These are phyloP conservation scores for Ceramica pisi DNA, from an alignment of 2,888 invertebrate genomes.

Conservation along the genomic window DNA sequence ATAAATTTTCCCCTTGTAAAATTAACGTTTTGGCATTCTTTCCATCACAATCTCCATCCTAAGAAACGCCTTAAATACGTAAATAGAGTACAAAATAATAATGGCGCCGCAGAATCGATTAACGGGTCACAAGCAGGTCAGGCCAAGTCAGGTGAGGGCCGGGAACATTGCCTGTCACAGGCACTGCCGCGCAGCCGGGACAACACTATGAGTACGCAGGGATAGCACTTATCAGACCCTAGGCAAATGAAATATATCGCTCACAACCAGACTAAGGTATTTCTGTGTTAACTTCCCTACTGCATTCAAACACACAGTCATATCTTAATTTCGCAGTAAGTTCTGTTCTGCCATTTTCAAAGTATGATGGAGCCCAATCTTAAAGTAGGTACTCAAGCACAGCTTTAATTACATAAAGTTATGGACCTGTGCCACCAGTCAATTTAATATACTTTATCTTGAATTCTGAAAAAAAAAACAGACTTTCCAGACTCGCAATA, in stretches of 20 bases:
- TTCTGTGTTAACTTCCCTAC: no score
- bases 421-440: no score
- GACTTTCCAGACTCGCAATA: not conserved
- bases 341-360: no score
- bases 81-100: slow-evolving; percentile 25
- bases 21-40: no score
- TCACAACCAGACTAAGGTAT: no score
- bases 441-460: no score
- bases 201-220: slow-evolving; percentile 35
- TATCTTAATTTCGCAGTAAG: no score
- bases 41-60: not conserved
- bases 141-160: slow-evolving; percentile 66
- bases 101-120: slow-evolving; percentile 58
- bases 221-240: slow-evolving; percentile 3
- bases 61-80: not conserved
- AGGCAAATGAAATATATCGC: no score
- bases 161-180: slow-evolving; percentile 67
- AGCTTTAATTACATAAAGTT: no score
- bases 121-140: slow-evolving; percentile 62
- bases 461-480: not conserved
- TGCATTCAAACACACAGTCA: no score
- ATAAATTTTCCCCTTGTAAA: not conserved
- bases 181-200: slow-evolving; percentile 60
- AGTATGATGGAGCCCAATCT: no score
- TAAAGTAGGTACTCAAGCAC: no score